Percentiles rank a stretch among this genome's conserved stretches.
These are phyloP conservation scores for Cephalotes varians DNA, from an alignment of 2,888 invertebrate genomes.

Conservation along the genomic window DNA sequence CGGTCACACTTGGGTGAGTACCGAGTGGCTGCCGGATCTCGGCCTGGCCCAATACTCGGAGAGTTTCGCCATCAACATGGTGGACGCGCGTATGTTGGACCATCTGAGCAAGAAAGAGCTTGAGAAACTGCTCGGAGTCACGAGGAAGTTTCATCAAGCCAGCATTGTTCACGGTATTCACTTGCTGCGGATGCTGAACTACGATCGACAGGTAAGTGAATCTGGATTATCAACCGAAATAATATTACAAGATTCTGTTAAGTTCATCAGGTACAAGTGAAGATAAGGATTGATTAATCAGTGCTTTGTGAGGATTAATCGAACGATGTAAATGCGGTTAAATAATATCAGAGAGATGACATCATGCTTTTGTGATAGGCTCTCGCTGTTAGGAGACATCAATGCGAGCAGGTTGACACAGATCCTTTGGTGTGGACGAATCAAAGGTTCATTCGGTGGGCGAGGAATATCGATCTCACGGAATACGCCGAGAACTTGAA, in stretches of 20 bases:
- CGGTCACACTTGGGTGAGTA: slow-evolving; percentile 97
- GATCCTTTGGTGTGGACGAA: slow-evolving; percentile 99
- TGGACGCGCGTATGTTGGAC: slow-evolving; percentile 97
- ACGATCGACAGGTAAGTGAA: slow-evolving; percentile 92
- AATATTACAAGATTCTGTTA: not conserved
- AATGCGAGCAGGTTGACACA: slow-evolving; percentile 94
- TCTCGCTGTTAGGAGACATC: slow-evolving; percentile 94
- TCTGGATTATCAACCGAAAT: not conserved
- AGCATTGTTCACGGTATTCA: slow-evolving; percentile 98
- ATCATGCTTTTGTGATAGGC: slow-evolving; percentile 87
- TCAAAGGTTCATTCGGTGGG: slow-evolving; percentile 97
- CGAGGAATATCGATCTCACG: slow-evolving; percentile 95
- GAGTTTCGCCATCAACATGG: slow-evolving; percentile 94
- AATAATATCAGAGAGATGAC: slow-evolving; percentile 38
- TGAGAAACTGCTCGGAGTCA: slow-evolving; percentile 96
- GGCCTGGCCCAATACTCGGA: slow-evolving; percentile 96
- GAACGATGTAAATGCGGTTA: slow-evolving; percentile 10
- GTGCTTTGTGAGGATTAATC: slow-evolving; percentile 13
- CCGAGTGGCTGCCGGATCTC: slow-evolving; percentile 96
- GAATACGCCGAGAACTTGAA: slow-evolving; percentile 97
- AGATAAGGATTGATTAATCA: not conserved
- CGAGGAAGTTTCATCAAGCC: slow-evolving; percentile 97
- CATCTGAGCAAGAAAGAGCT: slow-evolving; percentile 97
- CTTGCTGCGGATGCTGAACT: slow-evolving; percentile 95
- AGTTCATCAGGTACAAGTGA: not conserved